Evolutionary conservation across 2,888 invertebrate genomes (phyloP).

Genomic region (Dichetophora obliterata): DNA sequence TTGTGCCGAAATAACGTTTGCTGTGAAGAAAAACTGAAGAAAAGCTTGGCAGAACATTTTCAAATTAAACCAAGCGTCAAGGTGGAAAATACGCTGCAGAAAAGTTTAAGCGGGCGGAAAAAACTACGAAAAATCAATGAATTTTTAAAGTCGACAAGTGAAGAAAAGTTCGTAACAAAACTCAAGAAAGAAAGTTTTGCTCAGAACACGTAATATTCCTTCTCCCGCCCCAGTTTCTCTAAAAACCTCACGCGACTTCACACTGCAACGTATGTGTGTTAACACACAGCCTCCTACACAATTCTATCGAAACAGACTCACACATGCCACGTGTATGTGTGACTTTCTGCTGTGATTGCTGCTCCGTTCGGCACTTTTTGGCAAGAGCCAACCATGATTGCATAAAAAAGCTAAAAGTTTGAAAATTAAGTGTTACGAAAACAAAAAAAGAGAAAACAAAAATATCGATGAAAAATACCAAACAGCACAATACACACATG

Average conservation of each 20-base stretch:
- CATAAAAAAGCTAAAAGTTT: too few species aligned
- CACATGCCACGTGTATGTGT: neutral
- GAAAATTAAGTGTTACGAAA: too few species aligned
- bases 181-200: constrained; percentile 5
- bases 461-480: neutral
- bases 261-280: neutral
- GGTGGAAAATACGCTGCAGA: constrained; percentile 36
- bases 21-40: neutral
- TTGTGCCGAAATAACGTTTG: too few species aligned
- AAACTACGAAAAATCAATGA: constrained; percentile 28
- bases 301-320: too few species aligned
- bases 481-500: too few species aligned
- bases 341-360: neutral
- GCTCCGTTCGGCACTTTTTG: neutral
- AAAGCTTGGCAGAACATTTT: constrained; percentile 12
- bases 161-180: neutral
- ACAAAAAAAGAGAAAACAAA: neutral
- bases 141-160: constrained; percentile 13
- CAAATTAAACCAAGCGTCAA: constrained; percentile 44
- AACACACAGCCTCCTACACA: neutral
- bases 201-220: neutral
- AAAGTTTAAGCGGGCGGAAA: constrained; percentile 9
- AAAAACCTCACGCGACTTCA: neutral
- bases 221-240: neutral
- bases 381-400: too few species aligned